Conservation (phyloP, 2,888 invertebrate species). For the Odontocerum albicorne region DNA sequence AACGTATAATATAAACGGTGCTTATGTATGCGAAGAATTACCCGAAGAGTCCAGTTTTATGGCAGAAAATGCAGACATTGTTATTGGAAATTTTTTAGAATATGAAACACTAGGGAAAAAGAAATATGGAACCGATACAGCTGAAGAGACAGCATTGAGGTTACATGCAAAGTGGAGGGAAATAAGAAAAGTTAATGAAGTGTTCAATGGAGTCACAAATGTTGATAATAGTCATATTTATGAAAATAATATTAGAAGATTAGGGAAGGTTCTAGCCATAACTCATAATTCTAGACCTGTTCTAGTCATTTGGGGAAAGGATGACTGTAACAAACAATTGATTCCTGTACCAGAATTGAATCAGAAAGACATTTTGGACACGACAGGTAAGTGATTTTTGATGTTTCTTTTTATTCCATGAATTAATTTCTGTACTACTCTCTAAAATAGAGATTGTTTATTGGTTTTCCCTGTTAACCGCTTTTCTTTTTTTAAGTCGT, state of each 20-base stretch:
- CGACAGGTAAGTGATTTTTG: slow-evolving; percentile 49
- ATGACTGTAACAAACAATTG: slow-evolving; percentile 25
- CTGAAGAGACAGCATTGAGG: slow-evolving; percentile 37
- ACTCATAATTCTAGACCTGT: slow-evolving; percentile 64
- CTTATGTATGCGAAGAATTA: slow-evolving; percentile 53
- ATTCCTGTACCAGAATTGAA: slow-evolving; percentile 47
- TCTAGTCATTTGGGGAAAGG: slow-evolving; percentile 44
- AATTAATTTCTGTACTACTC: no score
- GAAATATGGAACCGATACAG: slow-evolving; percentile 39
- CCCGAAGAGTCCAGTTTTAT: slow-evolving; percentile 47
- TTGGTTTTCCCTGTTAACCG: no score
- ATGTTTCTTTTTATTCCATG: no score
- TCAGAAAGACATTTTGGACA: slow-evolving; percentile 50
- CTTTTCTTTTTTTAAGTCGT: no score
- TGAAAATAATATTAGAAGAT: slow-evolving; percentile 8
- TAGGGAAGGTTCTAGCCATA: slow-evolving; percentile 58
- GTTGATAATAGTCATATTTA: slow-evolving; percentile 1
- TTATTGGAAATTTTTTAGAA: slow-evolving; percentile 61
- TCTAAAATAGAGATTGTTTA: no score
- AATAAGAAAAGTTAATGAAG: background rate
- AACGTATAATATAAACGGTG: slow-evolving; percentile 57
- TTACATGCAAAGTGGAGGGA: slow-evolving; percentile 32
- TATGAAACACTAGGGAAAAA: slow-evolving; percentile 48
- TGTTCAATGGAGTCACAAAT: background rate
- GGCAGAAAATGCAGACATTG: slow-evolving; percentile 50